Percentiles rank a stretch among this genome's conserved stretches.
These are phyloP conservation scores for Graphium colonna DNA, from an alignment of 2,888 invertebrate genomes.

Conservation along the genomic window DNA sequence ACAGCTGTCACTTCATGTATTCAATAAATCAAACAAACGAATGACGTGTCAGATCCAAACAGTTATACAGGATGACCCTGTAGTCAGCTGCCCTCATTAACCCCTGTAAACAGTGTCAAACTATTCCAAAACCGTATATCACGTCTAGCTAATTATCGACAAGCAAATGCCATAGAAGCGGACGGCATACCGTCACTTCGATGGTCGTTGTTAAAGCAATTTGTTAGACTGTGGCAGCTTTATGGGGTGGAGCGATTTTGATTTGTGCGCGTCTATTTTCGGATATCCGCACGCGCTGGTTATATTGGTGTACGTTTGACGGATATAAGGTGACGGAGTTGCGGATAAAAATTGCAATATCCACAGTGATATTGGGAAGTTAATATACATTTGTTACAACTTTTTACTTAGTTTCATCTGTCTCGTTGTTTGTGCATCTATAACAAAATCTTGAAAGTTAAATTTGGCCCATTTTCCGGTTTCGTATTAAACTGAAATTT, in stretches of 20 bases:
- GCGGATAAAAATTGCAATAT: neutral
- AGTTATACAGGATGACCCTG: neutral
- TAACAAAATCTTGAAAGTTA: no score
- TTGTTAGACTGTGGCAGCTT: conserved; percentile 53
- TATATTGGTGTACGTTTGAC: conserved; percentile 31
- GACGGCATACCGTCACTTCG: conserved; percentile 31
- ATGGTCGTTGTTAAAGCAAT: conserved; percentile 38
- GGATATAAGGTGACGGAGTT: conserved; percentile 6
- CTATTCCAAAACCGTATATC: conserved; percentile 56
- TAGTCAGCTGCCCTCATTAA: conserved; percentile 67
- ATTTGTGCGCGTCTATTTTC: conserved; percentile 56
- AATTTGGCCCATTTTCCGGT: no score
- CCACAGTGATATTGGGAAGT: no score
- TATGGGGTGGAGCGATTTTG: conserved; percentile 47
- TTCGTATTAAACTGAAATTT: no score
- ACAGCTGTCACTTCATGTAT: neutral
- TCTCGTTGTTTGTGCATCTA: no score
- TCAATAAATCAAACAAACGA: conserved; percentile 25
- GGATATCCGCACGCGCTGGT: conserved; percentile 44
- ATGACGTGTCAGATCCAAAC: conserved; percentile 17
- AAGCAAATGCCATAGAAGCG: conserved; percentile 29
- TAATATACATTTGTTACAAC: no score
- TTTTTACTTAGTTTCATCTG: no score
- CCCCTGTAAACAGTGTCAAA: conserved; percentile 54
- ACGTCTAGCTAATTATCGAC: conserved; percentile 61